Evolutionary conservation across 2,888 invertebrate genomes (phyloP).

Genomic region (Spatulosminthurus flaviceps): DNA sequence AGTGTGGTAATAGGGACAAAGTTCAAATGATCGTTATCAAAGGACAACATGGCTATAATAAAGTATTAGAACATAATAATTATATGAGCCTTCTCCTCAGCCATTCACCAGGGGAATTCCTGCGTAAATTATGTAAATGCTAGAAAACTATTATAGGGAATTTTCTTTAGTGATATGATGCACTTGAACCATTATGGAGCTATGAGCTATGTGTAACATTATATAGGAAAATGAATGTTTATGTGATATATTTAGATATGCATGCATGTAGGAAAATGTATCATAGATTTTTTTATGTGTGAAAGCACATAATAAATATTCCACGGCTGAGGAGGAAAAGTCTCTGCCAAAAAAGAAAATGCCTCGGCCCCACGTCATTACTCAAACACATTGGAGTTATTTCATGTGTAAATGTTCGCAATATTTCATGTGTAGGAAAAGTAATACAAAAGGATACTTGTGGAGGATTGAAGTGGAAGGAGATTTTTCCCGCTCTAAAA

Average conservation of each 20-base stretch:
- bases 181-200: too few species aligned
- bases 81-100: too few species aligned
- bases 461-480: neutral
- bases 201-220: too few species aligned
- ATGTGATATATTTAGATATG: neutral
- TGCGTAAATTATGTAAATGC: too few species aligned
- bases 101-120: too few species aligned
- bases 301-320: neutral
- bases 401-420: neutral
- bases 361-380: conserved; percentile 16
- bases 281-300: neutral
- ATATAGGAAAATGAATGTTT: too few species aligned
- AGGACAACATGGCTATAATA: too few species aligned
- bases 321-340: neutral
- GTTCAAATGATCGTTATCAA: too few species aligned
- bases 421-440: neutral
- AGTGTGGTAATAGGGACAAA: too few species aligned
- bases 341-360: neutral
- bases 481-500: neutral
- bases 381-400: conserved; percentile 3
- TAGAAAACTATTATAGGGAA: too few species aligned
- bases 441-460: neutral
- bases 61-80: too few species aligned
- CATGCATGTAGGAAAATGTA: neutral
- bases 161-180: too few species aligned